A percentile compares a stretch with the other conserved stretches of the same genome.
Evolutionary conservation across 2,113 vertebrate species (phyloP).

Genomic region (Passer domesticus): DNA sequence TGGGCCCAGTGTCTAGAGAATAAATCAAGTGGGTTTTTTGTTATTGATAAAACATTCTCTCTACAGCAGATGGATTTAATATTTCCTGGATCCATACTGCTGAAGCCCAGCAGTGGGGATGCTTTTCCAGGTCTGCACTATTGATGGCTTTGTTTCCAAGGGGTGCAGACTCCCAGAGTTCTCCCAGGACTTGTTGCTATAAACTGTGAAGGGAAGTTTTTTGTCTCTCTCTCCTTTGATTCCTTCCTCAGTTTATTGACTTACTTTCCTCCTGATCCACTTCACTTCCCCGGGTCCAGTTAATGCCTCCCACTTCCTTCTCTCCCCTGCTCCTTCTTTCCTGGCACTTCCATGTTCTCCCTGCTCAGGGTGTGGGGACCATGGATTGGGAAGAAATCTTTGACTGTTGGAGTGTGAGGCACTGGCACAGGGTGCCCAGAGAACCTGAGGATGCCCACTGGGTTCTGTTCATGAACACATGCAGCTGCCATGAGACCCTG

Average conservation of each 20-base stretch:
- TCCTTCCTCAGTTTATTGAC: not conserved
- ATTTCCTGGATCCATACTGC: conserved; percentile 61
- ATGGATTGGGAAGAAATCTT: not conserved
- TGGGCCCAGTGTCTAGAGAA: conserved; percentile 55
- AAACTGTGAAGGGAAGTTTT: not conserved
- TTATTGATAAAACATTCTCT: conserved; percentile 70
- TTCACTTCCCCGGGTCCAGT: not conserved
- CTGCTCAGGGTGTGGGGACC: not conserved
- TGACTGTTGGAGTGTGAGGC: not conserved
- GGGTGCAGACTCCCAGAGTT: not conserved
- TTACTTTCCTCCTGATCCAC: not conserved
- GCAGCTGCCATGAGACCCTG: not conserved
- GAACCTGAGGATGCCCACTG: not conserved
- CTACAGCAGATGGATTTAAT: conserved; percentile 64
- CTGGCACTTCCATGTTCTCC: not conserved
- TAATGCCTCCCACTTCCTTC: not conserved
- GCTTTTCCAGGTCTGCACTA: conserved; percentile 38
- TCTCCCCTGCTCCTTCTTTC: not conserved
- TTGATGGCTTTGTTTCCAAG: not conserved
- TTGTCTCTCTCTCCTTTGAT: not conserved
- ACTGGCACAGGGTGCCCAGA: not conserved
- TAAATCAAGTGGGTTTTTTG: conserved; percentile 63
- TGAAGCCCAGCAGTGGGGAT: conserved; percentile 23
- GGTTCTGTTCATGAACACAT: not conserved
- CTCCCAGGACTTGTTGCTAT: conserved; percentile 1